Conservation (phyloP, 2,797 vertebrate genomes). For the Pseudochirops cupreus region DNA sequence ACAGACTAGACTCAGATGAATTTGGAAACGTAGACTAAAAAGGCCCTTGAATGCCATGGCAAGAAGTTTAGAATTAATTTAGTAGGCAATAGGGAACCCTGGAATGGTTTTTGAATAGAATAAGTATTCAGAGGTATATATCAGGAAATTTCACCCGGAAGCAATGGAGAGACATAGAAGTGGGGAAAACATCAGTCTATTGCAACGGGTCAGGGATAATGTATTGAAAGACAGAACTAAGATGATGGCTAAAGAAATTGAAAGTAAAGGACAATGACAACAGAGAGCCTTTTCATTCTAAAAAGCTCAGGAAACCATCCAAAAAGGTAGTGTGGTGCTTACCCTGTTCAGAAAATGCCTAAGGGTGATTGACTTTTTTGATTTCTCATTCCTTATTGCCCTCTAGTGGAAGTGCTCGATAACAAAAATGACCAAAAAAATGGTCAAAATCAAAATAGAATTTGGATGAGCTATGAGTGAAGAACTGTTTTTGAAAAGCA, state of each 20-base stretch:
- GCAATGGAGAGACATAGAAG: slow-evolving; percentile 11
- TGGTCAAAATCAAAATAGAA: slow-evolving; percentile 9
- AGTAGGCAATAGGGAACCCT: not conserved
- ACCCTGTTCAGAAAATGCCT: slow-evolving; percentile 31
- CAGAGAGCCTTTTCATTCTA: not conserved
- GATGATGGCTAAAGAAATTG: not conserved
- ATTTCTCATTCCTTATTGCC: slow-evolving; percentile 20
- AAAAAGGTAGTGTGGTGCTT: not conserved
- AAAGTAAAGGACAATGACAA: not conserved
- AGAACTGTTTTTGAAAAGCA: slow-evolving; percentile 32
- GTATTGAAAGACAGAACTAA: not conserved
- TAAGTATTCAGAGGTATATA: not conserved
- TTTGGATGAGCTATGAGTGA: slow-evolving; percentile 35
- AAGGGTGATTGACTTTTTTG: slow-evolving; percentile 21
- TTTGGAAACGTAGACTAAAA: not conserved
- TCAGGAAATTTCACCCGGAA: not conserved
- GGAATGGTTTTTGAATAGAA: not conserved
- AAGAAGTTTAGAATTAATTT: not conserved
- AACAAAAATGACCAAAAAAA: slow-evolving; percentile 39
- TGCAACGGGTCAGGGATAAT: slow-evolving; percentile 15
- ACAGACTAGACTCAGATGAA: not conserved
- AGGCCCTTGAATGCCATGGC: not conserved
- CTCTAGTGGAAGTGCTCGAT: slow-evolving; percentile 21
- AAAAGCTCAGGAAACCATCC: slow-evolving; percentile 23
- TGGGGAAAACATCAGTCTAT: slow-evolving; percentile 5